phyloP scores from a whole-genome alignment of 2,888 invertebrate genomes.

The Lamellibrachia satsuma region DNA sequence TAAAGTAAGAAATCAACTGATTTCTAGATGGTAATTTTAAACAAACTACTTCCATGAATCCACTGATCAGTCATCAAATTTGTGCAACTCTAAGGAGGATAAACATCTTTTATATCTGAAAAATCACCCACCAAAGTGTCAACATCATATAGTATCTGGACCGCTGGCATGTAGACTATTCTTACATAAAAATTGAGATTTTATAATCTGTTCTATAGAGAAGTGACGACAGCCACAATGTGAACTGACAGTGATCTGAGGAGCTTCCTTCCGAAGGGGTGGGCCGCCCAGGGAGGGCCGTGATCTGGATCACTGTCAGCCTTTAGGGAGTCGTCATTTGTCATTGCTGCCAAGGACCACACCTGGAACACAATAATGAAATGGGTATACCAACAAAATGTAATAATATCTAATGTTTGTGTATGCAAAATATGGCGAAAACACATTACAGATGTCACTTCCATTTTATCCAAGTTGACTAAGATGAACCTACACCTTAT shows the following conservation, averaged over 20 bases:
- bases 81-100: neutral
- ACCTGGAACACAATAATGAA: conserved; percentile 67
- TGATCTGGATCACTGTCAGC: conserved; percentile 54
- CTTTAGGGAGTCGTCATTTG: conserved; percentile 65
- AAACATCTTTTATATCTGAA: neutral
- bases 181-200: neutral
- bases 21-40: neutral
- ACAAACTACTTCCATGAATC: neutral
- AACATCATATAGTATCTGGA: neutral
- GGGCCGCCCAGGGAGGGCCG: conserved; percentile 76
- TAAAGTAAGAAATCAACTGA: neutral
- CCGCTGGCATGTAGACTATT: neutral
- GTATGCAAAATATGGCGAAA: too few relatives aligned
- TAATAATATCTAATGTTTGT: too few relatives aligned
- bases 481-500: too few relatives aligned
- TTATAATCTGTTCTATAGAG: neutral
- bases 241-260: conserved; percentile 84
- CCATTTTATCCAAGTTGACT: too few relatives aligned
- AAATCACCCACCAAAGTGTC: neutral
- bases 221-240: neutral
- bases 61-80: neutral
- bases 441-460: too few relatives aligned
- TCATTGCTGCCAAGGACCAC: conserved; percentile 84
- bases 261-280: conserved; percentile 87
- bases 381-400: neutral